Percentiles rank a stretch among this genome's conserved stretches.
These are phyloP conservation scores for Hippolais icterina DNA, from an alignment of 2,113 vertebrate genomes.

Conservation along the genomic window DNA sequence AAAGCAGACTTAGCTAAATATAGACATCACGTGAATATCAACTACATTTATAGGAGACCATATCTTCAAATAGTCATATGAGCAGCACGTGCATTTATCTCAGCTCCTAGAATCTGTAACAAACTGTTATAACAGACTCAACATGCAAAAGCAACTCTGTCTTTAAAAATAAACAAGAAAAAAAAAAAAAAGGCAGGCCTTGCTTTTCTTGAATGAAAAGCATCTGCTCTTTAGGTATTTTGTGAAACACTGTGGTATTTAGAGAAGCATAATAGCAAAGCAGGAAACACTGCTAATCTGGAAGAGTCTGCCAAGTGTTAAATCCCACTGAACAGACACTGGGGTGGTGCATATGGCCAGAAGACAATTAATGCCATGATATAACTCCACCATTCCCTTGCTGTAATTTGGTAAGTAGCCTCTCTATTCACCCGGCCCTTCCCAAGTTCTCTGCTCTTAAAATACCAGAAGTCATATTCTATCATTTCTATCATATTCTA, in stretches of 20 bases:
- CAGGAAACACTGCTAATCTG: not conserved
- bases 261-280: not conserved
- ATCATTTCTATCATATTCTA: too few relatives aligned
- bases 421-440: not conserved
- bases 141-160: not conserved
- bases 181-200: not conserved
- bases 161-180: not conserved
- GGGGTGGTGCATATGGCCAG: not conserved
- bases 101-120: not conserved
- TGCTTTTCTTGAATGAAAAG: not conserved
- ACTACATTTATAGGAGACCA: not conserved
- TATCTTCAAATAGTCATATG: not conserved
- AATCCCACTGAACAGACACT: not conserved
- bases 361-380: not conserved
- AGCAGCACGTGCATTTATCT: not conserved
- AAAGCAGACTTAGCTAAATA: not conserved
- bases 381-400: not conserved
- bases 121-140: not conserved
- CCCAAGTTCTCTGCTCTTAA: not conserved
- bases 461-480: not conserved
- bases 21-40: not conserved
- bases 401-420: not conserved
- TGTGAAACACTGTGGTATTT: not conserved
- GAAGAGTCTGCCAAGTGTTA: not conserved
- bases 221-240: not conserved